Conservation (phyloP, 2,113 vertebrate genomes). For the Hypanus sabinus region DNA sequence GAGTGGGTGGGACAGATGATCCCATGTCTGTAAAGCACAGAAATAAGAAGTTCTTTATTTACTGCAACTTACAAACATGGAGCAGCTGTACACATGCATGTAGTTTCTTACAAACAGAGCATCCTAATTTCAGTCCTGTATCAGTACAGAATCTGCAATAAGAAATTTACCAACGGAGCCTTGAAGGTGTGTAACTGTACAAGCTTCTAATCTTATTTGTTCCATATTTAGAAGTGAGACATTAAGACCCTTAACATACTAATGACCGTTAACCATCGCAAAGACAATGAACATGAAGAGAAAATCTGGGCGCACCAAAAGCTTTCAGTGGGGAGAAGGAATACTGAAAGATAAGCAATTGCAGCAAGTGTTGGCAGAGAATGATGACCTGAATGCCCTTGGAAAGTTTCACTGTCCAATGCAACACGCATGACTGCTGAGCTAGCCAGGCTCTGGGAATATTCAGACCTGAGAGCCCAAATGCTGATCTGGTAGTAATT, state of each 20-base stretch:
- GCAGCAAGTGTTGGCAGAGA: background rate
- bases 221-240: background rate
- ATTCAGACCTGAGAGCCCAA: too few species aligned
- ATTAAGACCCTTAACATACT: background rate
- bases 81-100: too few species aligned
- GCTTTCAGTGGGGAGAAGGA: background rate
- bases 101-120: background rate
- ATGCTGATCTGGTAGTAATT: too few species aligned
- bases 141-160: background rate
- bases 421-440: too few species aligned
- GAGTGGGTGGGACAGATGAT: constrained; percentile 10
- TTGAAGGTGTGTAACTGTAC: background rate
- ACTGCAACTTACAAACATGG: background rate
- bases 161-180: background rate
- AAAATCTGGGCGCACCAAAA: background rate
- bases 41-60: background rate
- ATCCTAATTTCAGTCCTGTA: background rate
- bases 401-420: too few species aligned
- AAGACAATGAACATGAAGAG: background rate
- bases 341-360: background rate
- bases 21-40: background rate
- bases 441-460: too few species aligned
- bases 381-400: too few species aligned
- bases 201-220: background rate
- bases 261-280: background rate